Evolutionary conservation across 1,140 invertebrate species (phyloP).

Genomic region (Drosophila novamexicana): DNA sequence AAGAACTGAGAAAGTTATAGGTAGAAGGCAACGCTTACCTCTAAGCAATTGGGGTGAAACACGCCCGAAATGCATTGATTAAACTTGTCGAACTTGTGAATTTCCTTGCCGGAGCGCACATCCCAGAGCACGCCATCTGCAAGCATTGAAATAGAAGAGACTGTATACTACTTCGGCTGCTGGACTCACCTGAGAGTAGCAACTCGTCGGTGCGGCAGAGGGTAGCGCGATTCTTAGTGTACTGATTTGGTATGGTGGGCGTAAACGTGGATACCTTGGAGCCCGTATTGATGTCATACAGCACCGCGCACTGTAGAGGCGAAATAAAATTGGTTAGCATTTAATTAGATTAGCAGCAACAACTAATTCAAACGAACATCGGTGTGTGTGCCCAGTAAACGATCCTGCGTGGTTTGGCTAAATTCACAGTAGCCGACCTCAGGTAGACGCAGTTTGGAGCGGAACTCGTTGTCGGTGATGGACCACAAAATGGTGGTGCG

Average conservation of each 20-base stretch:
- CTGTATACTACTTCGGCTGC: not conserved
- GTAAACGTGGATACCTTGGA: slow-evolving; percentile 90
- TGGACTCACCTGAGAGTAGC: slow-evolving; percentile 89
- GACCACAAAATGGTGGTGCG: slow-evolving; percentile 95
- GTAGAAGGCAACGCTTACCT: slow-evolving; percentile 86
- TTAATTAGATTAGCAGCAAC: not conserved
- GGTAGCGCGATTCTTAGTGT: slow-evolving; percentile 96
- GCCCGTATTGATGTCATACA: slow-evolving; percentile 96
- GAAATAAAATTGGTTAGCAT: slow-evolving; percentile 16
- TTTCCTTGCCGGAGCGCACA: slow-evolving; percentile 92
- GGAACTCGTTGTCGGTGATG: slow-evolving; percentile 89
- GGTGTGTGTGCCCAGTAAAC: slow-evolving; percentile 92
- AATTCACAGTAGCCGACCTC: slow-evolving; percentile 97
- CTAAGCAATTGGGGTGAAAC: slow-evolving; percentile 98
- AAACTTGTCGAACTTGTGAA: slow-evolving; percentile 99
- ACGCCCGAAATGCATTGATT: slow-evolving; percentile 97
- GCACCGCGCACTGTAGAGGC: slow-evolving; percentile 86
- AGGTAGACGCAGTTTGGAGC: slow-evolving; percentile 89
- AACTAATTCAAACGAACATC: slow-evolving; percentile 87
- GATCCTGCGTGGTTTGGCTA: slow-evolving; percentile 93
- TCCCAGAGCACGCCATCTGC: slow-evolving; percentile 98
- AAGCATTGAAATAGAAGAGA: not conserved
- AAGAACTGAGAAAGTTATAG: no score
- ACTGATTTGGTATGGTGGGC: slow-evolving; percentile 94
- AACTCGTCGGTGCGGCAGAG: slow-evolving; percentile 97